Evolutionary conservation across 1,140 invertebrate genomes (phyloP), one percentile per base, ranked within the genome.

Genomic region (Neodiprion pinetum): DNA sequence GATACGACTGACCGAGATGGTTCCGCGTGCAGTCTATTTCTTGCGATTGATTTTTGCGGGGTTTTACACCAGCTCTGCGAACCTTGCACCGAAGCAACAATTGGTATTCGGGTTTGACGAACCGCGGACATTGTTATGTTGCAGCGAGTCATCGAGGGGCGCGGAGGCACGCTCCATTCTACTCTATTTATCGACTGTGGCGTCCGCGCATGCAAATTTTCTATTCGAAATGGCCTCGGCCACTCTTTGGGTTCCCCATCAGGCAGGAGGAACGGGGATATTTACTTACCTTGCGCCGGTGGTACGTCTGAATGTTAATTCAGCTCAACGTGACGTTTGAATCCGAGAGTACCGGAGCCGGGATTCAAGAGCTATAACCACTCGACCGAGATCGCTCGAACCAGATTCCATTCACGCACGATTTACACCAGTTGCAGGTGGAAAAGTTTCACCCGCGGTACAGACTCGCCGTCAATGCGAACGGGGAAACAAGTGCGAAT

Each of bases 101-200:
- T 40, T 40, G 28, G 28, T 40, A 40, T 40, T 40, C 28, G 28
- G 28, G 28, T 40, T 40, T 40, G 5, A 40, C 28, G 5, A 40
- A 40, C 28, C 28, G 28, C 28, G 28, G 28, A 40, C 28, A 40
- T 40, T 40, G 5, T 40, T 40, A 40, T 40, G 28, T 40, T 40
- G 28, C 28, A 40, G 28, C 28, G 28, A 40, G 28, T 40, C 28
- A 1, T 40, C 28, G 28, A 40, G 28, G 28, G 28, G 28, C 28
- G 28, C 28, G 28, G 28, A 40, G 28, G 28, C 28, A 40, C 53
- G 11, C 53, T 17, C 53, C 53, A 61, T 61, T 17, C 53, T 61
- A 8, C 53, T 61, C 53, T 61, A 61, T 61, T 61, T 61, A 61
- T 61, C 53, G 53, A 61, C 53, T 61, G 53, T 61, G 53, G 53